Evolutionary conservation across 2,888 invertebrate genomes (phyloP).

Genomic region (Oligia fasciuncula): DNA sequence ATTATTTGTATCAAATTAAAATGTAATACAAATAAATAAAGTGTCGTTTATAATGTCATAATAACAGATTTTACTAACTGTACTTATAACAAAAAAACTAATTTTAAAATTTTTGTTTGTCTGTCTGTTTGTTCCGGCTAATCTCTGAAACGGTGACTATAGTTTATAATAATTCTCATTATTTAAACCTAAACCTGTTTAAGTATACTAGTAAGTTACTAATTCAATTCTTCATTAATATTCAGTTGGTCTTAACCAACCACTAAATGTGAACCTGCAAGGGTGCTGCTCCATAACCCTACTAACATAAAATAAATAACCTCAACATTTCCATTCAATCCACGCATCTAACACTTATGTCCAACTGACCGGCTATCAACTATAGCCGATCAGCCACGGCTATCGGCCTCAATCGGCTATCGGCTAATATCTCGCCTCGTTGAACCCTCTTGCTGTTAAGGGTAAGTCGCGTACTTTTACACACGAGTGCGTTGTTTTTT

Average conservation of each 20-base stretch:
- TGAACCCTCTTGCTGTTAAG: slow-evolving; percentile 35
- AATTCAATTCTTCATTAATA: neutral
- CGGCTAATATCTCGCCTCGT: slow-evolving; percentile 52
- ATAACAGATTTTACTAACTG: no score
- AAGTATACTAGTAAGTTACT: neutral
- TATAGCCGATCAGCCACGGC: slow-evolving; percentile 4
- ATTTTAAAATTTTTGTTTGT: no score
- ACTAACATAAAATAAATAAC: slow-evolving; percentile 13
- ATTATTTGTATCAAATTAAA: no score
- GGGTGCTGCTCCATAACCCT: neutral
- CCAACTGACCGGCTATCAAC: slow-evolving; percentile 17
- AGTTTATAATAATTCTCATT: neutral
- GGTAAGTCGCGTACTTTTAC: slow-evolving; percentile 1
- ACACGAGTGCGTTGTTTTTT: neutral
- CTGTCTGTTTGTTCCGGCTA: no score
- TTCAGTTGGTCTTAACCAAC: neutral
- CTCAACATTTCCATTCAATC: slow-evolving; percentile 8
- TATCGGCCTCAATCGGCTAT: slow-evolving; percentile 10
- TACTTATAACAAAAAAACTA: no score
- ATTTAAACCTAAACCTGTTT: neutral
- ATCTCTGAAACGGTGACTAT: no score
- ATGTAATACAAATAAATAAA: no score
- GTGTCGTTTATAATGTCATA: no score
- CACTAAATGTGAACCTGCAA: no score
- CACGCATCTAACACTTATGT: slow-evolving; percentile 15